phyloP scores from a whole-genome alignment of 1,140 invertebrate genomes.

The Drosophila busckii region DNA sequence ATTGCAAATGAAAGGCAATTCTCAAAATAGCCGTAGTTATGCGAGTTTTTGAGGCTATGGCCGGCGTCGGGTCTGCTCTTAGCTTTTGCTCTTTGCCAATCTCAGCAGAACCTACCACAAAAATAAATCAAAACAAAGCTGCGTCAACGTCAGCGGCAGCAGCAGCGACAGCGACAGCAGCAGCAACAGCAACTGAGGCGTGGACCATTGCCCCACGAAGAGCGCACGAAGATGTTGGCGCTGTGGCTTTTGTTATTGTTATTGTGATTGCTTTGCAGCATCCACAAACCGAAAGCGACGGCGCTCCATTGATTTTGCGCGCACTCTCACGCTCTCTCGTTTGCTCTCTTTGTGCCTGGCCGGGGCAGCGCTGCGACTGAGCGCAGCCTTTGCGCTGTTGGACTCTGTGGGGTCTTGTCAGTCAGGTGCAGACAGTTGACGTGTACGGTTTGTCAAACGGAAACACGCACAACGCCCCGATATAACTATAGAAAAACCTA shows the following conservation, averaged over 20 bases:
- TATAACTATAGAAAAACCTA: slow-evolving; percentile 20
- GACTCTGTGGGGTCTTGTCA: slow-evolving; percentile 35
- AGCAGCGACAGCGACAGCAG: slow-evolving; percentile 5
- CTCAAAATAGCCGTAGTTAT: slow-evolving; percentile 44
- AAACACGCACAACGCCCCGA: slow-evolving; percentile 35
- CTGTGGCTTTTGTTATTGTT: slow-evolving; percentile 7
- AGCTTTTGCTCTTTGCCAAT: slow-evolving; percentile 54
- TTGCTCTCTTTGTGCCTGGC: slow-evolving; percentile 12
- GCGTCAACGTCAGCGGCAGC: background rate
- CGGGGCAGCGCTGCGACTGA: background rate
- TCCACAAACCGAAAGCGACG: slow-evolving; percentile 46
- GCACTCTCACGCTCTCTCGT: background rate
- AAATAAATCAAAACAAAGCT: slow-evolving; percentile 67
- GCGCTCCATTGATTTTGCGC: slow-evolving; percentile 52
- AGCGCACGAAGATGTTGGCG: slow-evolving; percentile 35
- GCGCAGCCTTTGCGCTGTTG: slow-evolving; percentile 15
- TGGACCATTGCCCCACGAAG: slow-evolving; percentile 12
- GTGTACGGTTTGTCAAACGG: slow-evolving; percentile 76
- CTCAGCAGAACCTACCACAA: slow-evolving; percentile 66
- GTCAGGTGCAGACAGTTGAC: slow-evolving; percentile 79
- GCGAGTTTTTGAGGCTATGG: slow-evolving; percentile 28
- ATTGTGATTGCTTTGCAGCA: slow-evolving; percentile 42
- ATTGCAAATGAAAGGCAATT: slow-evolving; percentile 44
- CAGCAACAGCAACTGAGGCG: slow-evolving; percentile 23
- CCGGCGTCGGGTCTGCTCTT: slow-evolving; percentile 25